These are phyloP conservation scores for Hirtodrosophila trivittata DNA, from an alignment of 2,888 invertebrate genomes.

Conservation along the genomic window DNA sequence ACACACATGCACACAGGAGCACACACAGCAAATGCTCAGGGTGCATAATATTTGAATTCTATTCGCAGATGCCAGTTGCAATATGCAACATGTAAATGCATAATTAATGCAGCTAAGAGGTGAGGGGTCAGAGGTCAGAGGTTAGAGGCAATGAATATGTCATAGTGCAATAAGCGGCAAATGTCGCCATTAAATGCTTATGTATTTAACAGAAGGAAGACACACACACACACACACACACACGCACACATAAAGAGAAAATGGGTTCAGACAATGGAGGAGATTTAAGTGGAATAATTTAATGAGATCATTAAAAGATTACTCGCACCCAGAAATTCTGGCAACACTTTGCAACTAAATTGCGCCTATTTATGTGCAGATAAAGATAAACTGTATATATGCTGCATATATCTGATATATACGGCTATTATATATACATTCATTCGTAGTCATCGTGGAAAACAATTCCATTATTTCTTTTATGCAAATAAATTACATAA, in stretches of 20 bases:
- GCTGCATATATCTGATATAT: too few relatives aligned
- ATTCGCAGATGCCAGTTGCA: conserved; percentile 38
- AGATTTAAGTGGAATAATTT: conserved; percentile 21
- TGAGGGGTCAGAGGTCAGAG: not conserved
- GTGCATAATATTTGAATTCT: conserved; percentile 55
- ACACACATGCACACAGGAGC: not conserved
- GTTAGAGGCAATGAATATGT: conserved; percentile 40
- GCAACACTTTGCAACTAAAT: too few relatives aligned
- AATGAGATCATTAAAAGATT: conserved; percentile 23
- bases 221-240: too few relatives aligned
- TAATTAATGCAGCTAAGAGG: conserved; percentile 45
- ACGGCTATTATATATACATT: too few relatives aligned
- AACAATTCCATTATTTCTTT: too few relatives aligned
- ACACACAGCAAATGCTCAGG: conserved; percentile 14
- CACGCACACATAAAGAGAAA: too few relatives aligned
- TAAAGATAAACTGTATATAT: too few relatives aligned
- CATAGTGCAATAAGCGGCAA: conserved; percentile 46
- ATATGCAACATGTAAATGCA: conserved; percentile 61
- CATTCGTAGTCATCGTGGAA: too few relatives aligned
- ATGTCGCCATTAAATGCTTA: conserved; percentile 51
- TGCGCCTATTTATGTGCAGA: not conserved
- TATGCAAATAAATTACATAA: too few relatives aligned
- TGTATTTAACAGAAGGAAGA: too few relatives aligned
- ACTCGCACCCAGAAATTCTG: too few relatives aligned
- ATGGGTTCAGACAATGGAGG: too few relatives aligned